phyloP scores from a whole-genome alignment of 2,888 invertebrate genomes.

The Lithosia quadra region DNA sequence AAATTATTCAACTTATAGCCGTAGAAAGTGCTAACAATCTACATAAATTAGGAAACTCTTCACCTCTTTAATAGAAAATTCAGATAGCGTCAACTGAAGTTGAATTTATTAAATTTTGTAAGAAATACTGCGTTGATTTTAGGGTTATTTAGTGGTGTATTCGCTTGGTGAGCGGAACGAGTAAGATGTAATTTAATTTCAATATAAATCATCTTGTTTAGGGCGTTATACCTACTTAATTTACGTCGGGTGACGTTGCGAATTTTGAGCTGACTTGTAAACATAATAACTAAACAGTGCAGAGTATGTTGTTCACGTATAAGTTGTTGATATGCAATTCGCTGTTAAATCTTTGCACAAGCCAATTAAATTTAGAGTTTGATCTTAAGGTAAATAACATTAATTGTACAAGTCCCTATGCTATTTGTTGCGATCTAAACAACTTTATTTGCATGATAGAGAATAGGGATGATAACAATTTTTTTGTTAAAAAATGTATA shows the following conservation, averaged over 20 bases:
- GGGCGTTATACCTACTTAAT: conserved; percentile 15
- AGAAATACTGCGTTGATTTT: conserved; percentile 61
- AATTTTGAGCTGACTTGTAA: conserved; percentile 8
- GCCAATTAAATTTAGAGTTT: neutral
- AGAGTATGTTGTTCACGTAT: neutral
- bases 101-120: conserved; percentile 67
- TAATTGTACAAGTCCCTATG: too few relatives aligned
- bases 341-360: neutral
- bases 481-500: too few relatives aligned
- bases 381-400: neutral
- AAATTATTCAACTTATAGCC: conserved; percentile 71
- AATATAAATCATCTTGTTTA: conserved; percentile 35
- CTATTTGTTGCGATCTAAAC: too few relatives aligned
- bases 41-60: conserved; percentile 77
- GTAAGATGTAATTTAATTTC: conserved; percentile 43
- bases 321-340: neutral
- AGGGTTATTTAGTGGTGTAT: conserved; percentile 53
- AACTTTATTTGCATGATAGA: too few relatives aligned
- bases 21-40: conserved; percentile 71
- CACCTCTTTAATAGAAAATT: conserved; percentile 66
- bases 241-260: conserved; percentile 11
- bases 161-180: conserved; percentile 26
- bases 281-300: neutral
- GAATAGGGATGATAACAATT: too few relatives aligned
- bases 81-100: conserved; percentile 66